Base-by-base conservation (phyloP, 2,113 vertebrate genomes). In the Haplotaxodon microlepis region DNA sequence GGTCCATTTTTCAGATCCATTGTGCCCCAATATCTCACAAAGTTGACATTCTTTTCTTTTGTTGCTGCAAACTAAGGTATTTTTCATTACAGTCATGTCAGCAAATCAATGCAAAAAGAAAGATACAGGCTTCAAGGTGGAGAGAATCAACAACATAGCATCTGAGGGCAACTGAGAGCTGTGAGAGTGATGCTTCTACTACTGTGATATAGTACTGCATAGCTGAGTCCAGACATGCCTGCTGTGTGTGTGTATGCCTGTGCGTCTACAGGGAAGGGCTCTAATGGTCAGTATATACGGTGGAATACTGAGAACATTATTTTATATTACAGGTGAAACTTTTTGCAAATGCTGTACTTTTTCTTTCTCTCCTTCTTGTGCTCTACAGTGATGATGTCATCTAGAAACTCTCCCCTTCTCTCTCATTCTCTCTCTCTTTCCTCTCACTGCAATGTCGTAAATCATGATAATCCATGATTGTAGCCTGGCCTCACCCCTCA, bases 61-160 rank as follows among this genome's bases (percentile, higher is more conserved):
- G 78, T 90, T 90, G 86, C 91, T 94, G 94, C 96, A 93, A 94
- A 95, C 94, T 96, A 90, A 96, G 96, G 96, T 96, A 95, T 96
- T 96, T 96, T 95, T 92, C 90, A 96, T 96, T 97, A 96, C 96
- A 94, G 93, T 81, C 78, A 79, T 79, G 93, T 97, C 96, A 96
- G 96, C 96, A 96, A 96, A 97, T 97, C 96, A 95, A 96, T 96
- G 95, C 71, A 87, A 89, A 91, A 92, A 92, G 76, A 92, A 90
- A 91, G 86, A 94, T 86, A 87, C 87, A 80, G 86, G 78, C 78
- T 88, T 79, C 86, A 85, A 85, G 87, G 86, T 89, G 89, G 83
- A 84, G 81, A 83, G 86, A 89, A 86, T 90, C 83, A 91, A 87
- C 80, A 90, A 80, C 73, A 85, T 83, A 69, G 86, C 76, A 90